These are phyloP conservation scores for Lagopus leucura DNA, from an alignment of 2,113 vertebrate genomes.

Conservation along the genomic window DNA sequence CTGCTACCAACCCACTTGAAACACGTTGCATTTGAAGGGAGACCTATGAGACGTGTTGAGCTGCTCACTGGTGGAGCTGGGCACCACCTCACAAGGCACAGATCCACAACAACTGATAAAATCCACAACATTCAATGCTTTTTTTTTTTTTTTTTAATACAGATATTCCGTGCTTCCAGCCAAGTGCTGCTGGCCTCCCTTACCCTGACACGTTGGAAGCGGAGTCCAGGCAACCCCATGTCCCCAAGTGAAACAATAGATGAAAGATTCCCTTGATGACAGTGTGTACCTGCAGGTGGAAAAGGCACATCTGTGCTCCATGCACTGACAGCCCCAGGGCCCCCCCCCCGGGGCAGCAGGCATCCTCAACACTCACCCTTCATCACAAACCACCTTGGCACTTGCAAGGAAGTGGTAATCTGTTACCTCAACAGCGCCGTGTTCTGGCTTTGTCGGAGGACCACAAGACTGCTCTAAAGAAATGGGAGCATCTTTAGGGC, in stretches of 20 bases:
- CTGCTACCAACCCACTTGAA: background rate
- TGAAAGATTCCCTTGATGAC: rapidly evolving
- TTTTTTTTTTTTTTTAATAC: background rate
- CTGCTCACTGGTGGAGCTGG: background rate
- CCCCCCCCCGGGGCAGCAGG: background rate
- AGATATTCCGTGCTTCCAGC: background rate
- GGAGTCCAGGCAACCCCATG: background rate
- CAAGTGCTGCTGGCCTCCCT: background rate
- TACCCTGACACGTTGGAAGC: slow-evolving; percentile 28
- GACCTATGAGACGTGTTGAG: rapidly evolving
- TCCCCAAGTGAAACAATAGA: rapidly evolving
- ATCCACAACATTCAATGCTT: rapidly evolving
- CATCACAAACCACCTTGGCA: slow-evolving; percentile 61
- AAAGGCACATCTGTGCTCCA: background rate
- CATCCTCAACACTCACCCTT: slow-evolving; percentile 65
- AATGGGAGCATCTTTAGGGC: background rate
- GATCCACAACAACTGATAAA: background rate
- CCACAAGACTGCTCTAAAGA: slow-evolving; percentile 66
- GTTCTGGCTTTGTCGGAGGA: slow-evolving; percentile 57
- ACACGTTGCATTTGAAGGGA: background rate
- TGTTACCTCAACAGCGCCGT: slow-evolving; percentile 15
- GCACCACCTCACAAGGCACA: background rate
- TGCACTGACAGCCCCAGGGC: background rate
- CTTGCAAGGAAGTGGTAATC: background rate
- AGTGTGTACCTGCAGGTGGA: background rate